Base-by-base conservation (phyloP, 2,888 invertebrate genomes). In the Dorcus parallelipipedus region DNA sequence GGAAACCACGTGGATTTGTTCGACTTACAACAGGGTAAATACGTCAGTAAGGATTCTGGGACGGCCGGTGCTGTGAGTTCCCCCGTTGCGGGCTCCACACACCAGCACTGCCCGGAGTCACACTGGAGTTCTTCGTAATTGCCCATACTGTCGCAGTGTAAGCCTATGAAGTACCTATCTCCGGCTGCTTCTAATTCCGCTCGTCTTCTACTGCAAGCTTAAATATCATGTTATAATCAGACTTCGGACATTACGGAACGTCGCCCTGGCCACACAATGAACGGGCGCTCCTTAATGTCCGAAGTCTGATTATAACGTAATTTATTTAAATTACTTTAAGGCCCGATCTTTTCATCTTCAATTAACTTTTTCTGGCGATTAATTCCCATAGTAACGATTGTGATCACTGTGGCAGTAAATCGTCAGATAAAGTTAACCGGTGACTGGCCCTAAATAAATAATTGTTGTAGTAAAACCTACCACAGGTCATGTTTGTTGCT, bases 61-160 rank as follows among this genome's bases (percentile, higher is more conserved):
- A 88, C 81, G 0, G 85, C 82, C 43, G 80, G 74, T 9, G 82
- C 79, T 41, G 71, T 76, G 2, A 86, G 81, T 64, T 83, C 80
- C 14, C 89, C 89, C 52, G 85, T 87, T 70, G 71, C 78, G 0
- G 81, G 77, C 39, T 86, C 81, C 1, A 82, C 86, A 73, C 89
- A 89, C 88, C 88, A 89, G 70, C 89, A 89, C 62, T 86, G 71
- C 2, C 84, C 86, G 55, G 81, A 79, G 40, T 86, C 85, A 69
- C 89, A 89, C 71, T 89, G 89, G 33, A 89, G 72, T 20, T 80
- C 77, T 69, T 89, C 88, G 72, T 83, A 89, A 76, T 88, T 87
- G 17, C 89, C 89, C 67, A 80, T 78, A 41, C 78, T 67, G 49
- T 84, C 81, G 71, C 89, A 89, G 71, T 89, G 89, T 14, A 89